Evolutionary conservation across 2,888 invertebrate genomes (phyloP), one percentile per base, ranked within the genome.

Genomic region (Phoenoteleia sp.): DNA sequence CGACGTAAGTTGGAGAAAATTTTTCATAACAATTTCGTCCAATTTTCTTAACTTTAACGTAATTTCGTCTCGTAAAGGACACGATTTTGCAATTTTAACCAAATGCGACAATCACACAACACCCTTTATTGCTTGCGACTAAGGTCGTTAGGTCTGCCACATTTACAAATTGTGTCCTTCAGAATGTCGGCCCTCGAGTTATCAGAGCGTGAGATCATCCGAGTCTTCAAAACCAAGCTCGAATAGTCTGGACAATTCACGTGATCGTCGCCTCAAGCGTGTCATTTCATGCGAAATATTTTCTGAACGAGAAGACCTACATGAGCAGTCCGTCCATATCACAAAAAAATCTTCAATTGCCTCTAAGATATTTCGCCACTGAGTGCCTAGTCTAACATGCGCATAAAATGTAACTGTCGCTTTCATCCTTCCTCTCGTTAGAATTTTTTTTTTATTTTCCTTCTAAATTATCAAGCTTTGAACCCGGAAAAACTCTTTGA

Each of bases 131-230:
- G 25, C 47, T 67, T 21, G 33, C 74, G 72, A 66, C 52, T 64
- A 49, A 76, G 58, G 29, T 72, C 42, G 69, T 77, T 76, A 83
- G 66, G 54, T 54, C 36, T 62, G 60, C 33, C 45, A 45, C 69
- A 64, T 82, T 76, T 83, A 79, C 60, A 74, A 66, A 83, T 83
- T 72, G 71, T 83, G 62, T 72, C 74, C 69, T 74, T 77, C 74
- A 79, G 29, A 67, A 72, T 76, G 56, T 52, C 42, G 25, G 60
- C 56, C 64, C 71, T 45, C 6, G 36, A 82, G 69, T 74, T 74
- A 83, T 83, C 77, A 47, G 69, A 39, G 58, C 67, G 52, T 74
- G 52, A 60, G 77, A 83, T 67, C 60, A 74, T 67, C 60, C 9
- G 74, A 81, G 33, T 60, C 74, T 74, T 69, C 69, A 66, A 74